Evolutionary conservation across 2,888 invertebrate genomes (phyloP).

Genomic region (Subacronicta megacephala): DNA sequence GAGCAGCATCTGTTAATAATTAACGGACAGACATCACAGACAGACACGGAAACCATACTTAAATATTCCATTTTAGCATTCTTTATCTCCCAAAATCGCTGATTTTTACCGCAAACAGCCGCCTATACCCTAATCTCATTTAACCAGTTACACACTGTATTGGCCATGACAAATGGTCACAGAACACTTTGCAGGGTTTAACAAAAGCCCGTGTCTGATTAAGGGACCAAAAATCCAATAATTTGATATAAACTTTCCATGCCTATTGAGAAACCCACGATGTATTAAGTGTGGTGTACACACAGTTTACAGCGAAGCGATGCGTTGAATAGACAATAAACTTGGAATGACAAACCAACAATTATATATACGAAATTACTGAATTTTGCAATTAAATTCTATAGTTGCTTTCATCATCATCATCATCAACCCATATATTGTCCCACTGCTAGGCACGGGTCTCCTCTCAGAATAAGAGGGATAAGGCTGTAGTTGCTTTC

Average conservation of each 20-base stretch:
- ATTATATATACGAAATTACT: too few species aligned
- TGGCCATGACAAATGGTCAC: slow-evolving; percentile 57
- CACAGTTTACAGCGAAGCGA: slow-evolving; percentile 9
- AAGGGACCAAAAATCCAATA: slow-evolving; percentile 72
- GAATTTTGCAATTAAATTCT: too few species aligned
- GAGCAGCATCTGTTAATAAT: too few species aligned
- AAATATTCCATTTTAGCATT: too few species aligned
- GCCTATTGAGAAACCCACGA: slow-evolving; percentile 56
- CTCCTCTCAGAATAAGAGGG: too few species aligned
- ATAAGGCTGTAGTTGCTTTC: too few species aligned
- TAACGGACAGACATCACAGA: too few species aligned
- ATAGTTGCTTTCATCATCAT: too few species aligned
- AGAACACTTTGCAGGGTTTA: slow-evolving; percentile 48
- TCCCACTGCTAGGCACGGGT: too few species aligned
- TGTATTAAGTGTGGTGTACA: slow-evolving; percentile 18
- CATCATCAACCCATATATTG: too few species aligned
- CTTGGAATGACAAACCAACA: too few species aligned
- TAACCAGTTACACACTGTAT: slow-evolving; percentile 32
- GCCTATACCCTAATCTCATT: slow-evolving; percentile 35
- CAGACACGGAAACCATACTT: too few species aligned
- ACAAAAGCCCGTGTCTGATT: slow-evolving; percentile 68
- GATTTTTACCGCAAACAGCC: slow-evolving; percentile 6
- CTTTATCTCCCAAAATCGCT: slow-evolving; percentile 4
- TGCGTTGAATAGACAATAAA: background rate
- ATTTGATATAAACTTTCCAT: slow-evolving; percentile 72